Conservation (phyloP, 92 coral and sea anemone species). For the Umimayanthus chanpuru region DNA sequence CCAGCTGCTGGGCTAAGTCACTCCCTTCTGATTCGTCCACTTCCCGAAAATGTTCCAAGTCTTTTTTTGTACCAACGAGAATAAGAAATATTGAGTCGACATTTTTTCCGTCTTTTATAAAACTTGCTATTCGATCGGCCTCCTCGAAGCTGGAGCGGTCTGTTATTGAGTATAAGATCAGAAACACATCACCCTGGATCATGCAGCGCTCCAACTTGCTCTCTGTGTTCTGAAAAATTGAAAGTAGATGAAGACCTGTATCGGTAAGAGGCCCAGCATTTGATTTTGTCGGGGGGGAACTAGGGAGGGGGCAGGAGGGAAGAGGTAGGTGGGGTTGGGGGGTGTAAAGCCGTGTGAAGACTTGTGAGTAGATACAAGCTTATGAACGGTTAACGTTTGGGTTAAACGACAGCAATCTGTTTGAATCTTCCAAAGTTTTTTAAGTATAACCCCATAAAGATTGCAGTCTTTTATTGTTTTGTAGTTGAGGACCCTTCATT, state of each 20-base stretch:
- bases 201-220: slow-evolving; percentile 74
- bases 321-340: not conserved
- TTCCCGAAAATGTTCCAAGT: slow-evolving; percentile 85
- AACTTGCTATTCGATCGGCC: slow-evolving; percentile 77
- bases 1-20: slow-evolving; percentile 81
- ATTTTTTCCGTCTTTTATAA: slow-evolving; percentile 73
- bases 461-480: no score
- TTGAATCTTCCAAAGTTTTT: no score
- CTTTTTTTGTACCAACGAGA: slow-evolving; percentile 85
- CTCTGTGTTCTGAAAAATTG: slow-evolving; percentile 69
- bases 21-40: slow-evolving; percentile 84
- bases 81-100: slow-evolving; percentile 62
- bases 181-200: slow-evolving; percentile 75
- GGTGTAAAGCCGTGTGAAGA: no score
- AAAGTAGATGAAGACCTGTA: no score
- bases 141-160: slow-evolving; percentile 82
- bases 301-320: not conserved
- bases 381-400: no score
- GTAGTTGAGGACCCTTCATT: no score
- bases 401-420: no score
- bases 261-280: no score
- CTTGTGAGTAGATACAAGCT: no score
- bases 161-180: slow-evolving; percentile 88
- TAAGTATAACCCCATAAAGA: no score
- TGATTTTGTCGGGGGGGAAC: not conserved